Evolutionary conservation across 2,888 invertebrate species (phyloP).

Genomic region (Notodonta dromedarius): DNA sequence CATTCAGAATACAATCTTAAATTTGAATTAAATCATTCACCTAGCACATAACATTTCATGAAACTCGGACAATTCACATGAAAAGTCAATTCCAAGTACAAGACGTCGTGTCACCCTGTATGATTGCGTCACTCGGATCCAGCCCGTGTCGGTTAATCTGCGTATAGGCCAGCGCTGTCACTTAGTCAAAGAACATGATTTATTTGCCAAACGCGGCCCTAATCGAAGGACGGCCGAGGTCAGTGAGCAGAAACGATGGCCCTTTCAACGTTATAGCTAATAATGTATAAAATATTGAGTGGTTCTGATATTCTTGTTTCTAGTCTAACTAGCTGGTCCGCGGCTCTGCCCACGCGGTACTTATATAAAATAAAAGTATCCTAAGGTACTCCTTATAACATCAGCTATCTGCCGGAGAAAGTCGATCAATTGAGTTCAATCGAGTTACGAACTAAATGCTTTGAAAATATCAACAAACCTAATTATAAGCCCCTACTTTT

Average conservation of each 20-base stretch:
- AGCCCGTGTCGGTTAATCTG: conserved; percentile 1
- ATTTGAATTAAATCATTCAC: background rate
- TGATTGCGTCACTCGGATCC: background rate
- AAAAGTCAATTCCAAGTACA: background rate
- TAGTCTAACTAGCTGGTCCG: too few relatives aligned
- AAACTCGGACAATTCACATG: background rate
- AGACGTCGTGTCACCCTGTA: background rate
- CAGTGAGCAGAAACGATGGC: conserved; percentile 26
- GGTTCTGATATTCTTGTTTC: background rate
- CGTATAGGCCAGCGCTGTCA: conserved; percentile 14
- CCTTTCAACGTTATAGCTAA: conserved; percentile 15
- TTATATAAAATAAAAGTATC: too few relatives aligned
- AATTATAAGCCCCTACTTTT: background rate
- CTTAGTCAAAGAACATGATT: conserved; percentile 28
- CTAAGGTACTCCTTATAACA: too few relatives aligned
- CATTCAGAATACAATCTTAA: too few relatives aligned
- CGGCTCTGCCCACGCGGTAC: too few relatives aligned
- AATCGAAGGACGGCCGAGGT: conserved; percentile 25
- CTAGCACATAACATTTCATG: background rate
- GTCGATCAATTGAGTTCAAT: too few relatives aligned
- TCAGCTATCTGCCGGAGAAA: too few relatives aligned
- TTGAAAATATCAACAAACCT: background rate
- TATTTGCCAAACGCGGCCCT: conserved; percentile 20
- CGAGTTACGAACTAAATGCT: too few relatives aligned
- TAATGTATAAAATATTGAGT: conserved; percentile 7